These are phyloP conservation scores for Delichon dasypus DNA, from an alignment of 2,797 vertebrate species.

Conservation along the genomic window DNA sequence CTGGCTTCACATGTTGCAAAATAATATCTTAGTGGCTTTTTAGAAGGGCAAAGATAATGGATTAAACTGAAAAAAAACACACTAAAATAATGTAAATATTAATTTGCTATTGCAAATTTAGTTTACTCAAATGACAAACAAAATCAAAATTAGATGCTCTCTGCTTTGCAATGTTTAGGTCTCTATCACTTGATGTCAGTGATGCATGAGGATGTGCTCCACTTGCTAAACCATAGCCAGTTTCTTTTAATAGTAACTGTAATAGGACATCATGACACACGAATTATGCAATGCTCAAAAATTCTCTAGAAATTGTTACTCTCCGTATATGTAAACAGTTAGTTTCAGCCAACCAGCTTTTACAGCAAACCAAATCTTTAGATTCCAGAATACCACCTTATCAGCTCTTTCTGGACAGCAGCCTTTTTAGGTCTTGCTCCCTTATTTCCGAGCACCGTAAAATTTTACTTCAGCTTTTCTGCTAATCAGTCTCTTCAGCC, in stretches of 20 bases:
- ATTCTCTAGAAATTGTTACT: not conserved
- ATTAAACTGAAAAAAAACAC: not conserved
- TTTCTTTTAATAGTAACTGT: not conserved
- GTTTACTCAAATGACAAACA: not conserved
- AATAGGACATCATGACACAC: not conserved
- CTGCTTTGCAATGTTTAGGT: not conserved
- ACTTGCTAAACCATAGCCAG: not conserved
- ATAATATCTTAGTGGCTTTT: not conserved
- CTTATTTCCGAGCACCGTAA: not conserved
- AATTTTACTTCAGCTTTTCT: not conserved
- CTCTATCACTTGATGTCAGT: not conserved
- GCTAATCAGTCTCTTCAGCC: not conserved
- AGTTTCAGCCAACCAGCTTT: not conserved
- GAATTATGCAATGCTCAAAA: not conserved
- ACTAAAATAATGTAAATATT: not conserved
- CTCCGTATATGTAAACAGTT: not conserved
- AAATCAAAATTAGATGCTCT: not conserved
- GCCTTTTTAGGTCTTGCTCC: not conserved
- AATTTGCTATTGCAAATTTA: not conserved
- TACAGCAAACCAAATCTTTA: not conserved
- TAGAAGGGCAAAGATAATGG: not conserved
- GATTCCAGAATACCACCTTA: not conserved
- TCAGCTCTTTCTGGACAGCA: not conserved
- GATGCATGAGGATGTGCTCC: not conserved
- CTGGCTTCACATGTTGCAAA: not conserved